Evolutionary conservation across 2,113 vertebrate species (phyloP).

Genomic region (Carollia perspicillata): DNA sequence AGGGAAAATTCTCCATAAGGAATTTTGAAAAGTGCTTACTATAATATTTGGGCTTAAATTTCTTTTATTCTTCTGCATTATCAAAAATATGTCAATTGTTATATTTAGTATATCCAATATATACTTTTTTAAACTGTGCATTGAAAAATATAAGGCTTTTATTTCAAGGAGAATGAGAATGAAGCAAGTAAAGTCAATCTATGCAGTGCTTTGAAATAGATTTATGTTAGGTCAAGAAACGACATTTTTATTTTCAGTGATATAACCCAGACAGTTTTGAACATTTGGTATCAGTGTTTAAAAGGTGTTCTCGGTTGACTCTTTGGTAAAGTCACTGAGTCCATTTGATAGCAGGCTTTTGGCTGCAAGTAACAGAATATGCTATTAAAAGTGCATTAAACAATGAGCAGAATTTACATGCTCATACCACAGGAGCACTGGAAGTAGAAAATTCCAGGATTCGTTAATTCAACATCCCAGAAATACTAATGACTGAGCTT

Average conservation of each 20-base stretch:
- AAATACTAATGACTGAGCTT: background rate
- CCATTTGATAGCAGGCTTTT: background rate
- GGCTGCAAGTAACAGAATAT: background rate
- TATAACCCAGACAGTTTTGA: background rate
- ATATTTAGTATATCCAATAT: background rate
- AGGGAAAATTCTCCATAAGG: constrained; percentile 26
- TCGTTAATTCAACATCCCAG: background rate
- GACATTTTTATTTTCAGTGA: background rate
- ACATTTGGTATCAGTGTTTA: background rate
- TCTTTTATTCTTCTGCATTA: background rate
- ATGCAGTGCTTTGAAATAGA: background rate
- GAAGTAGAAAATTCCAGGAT: background rate
- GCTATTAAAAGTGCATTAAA: background rate
- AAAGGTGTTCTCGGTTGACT: background rate
- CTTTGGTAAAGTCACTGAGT: background rate
- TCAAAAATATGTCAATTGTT: background rate
- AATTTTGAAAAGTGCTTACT: constrained; percentile 36
- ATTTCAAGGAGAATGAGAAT: background rate
- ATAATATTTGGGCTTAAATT: background rate
- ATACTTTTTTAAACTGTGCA: constrained; percentile 37
- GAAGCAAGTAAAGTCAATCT: background rate
- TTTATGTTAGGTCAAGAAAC: background rate
- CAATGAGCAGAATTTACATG: background rate
- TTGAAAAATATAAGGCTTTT: background rate
- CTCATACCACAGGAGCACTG: background rate